Evolutionary conservation across 2,888 invertebrate species (phyloP).

Genomic region (Drosophila vallismaia): DNA sequence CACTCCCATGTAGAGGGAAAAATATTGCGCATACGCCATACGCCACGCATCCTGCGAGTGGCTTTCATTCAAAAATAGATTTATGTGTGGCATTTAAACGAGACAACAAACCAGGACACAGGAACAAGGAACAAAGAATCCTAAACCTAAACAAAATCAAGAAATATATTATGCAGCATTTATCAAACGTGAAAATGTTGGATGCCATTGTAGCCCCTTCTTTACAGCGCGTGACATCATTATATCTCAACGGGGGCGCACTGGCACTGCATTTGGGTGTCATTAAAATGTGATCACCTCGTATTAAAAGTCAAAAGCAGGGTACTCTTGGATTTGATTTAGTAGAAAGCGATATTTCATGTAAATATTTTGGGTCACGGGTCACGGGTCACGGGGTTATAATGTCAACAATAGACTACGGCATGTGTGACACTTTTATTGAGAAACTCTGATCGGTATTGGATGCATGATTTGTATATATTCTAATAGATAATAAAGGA

Average conservation of each 20-base stretch:
- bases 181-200: conserved; percentile 67
- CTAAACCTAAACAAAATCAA: conserved; percentile 53
- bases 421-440: conserved; percentile 20
- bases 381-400: conserved; percentile 37
- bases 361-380: conserved; percentile 30
- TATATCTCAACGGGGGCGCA: conserved; percentile 44
- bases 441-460: too few relatives aligned
- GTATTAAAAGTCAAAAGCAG: conserved; percentile 72
- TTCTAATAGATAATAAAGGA: conserved; percentile 56
- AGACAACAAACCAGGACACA: conserved; percentile 57
- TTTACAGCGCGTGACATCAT: conserved; percentile 57
- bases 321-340: conserved; percentile 68
- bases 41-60: conserved; percentile 56
- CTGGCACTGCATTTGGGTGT: conserved; percentile 69
- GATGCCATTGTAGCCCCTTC: conserved; percentile 13
- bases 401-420: conserved; percentile 72
- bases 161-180: conserved; percentile 72
- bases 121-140: conserved; percentile 38
- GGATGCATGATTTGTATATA: conserved; percentile 71
- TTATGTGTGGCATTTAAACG: conserved; percentile 77
- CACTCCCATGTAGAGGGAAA: conserved; percentile 14
- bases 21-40: conserved; percentile 70
- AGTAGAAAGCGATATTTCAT: conserved; percentile 61
- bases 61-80: conserved; percentile 81
- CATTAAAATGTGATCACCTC: conserved; percentile 81